A percentile compares a stretch with the other conserved stretches of the same genome.
These are phyloP conservation scores for Catharus minimus DNA, from an alignment of 2,113 vertebrate species.

Conservation along the genomic window DNA sequence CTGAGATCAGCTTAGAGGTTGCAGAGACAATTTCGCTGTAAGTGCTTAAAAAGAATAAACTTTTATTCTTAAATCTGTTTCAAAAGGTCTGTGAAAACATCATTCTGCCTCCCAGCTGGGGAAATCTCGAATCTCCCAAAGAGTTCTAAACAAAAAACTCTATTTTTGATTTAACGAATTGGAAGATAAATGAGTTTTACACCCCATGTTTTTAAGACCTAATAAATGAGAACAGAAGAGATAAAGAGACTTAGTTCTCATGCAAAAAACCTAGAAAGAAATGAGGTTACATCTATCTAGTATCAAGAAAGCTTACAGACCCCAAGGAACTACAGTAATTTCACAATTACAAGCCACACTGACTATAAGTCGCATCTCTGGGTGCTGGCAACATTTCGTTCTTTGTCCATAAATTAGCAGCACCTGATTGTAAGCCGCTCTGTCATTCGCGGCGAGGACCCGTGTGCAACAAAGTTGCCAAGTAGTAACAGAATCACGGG, in stretches of 20 bases:
- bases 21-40: background rate
- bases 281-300: background rate
- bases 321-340: background rate
- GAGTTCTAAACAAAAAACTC: background rate
- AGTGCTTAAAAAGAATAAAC: background rate
- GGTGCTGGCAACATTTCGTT: too few relatives aligned
- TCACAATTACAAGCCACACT: too few relatives aligned
- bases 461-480: too few relatives aligned
- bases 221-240: background rate
- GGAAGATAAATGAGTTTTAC: background rate
- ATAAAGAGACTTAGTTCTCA: background rate
- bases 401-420: too few relatives aligned
- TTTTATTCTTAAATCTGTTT: background rate
- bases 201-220: background rate
- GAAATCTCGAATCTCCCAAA: background rate
- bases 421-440: too few relatives aligned
- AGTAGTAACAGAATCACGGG: too few relatives aligned
- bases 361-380: too few relatives aligned
- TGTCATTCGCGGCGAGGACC: too few relatives aligned
- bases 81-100: background rate
- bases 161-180: background rate
- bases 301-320: background rate
- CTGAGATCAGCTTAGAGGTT: background rate
- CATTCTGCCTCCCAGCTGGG: background rate
- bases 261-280: background rate